Base-by-base conservation (phyloP, 2,797 vertebrate genomes). In the Esox masquinongy region DNA sequence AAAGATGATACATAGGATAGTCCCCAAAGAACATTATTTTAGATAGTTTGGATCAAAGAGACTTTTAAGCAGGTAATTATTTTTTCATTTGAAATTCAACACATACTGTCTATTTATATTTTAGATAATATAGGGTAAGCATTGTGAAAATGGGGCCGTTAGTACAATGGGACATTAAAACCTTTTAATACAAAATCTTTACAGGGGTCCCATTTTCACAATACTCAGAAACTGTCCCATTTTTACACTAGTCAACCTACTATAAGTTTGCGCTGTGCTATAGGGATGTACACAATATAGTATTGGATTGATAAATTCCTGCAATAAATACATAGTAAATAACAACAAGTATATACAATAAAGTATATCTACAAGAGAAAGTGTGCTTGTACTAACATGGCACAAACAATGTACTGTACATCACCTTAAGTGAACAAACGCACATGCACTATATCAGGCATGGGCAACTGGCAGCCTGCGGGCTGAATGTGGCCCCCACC, bases 401-500 rank as follows among this genome's bases (percentile, higher is more conserved):
- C 47, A 70, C 15, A 70, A 50, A 17, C 16, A 29, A 6, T 70
- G 24, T 70, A 51, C 49, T 70, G 24, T 70, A 51, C 49, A 47
- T 50, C 31, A 29, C 24, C 2, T 29, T 70, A 68, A 68, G 34
- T n/a, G 34, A 22, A 1, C 17, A 1, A 5, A 49, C 15, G 12
- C 47, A 70, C 68, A 70, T n/a, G n/a, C n/a, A n/a, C n/a, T n/a
- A n/a, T n/a, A n/a, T n/a, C n/a, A n/a, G n/a, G n/a, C n/a, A n/a
- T n/a, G n/a, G n/a, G n/a, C n/a, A n/a, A n/a, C n/a, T n/a, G n/a
- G n/a, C n/a, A n/a, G n/a, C n/a, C n/a, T n/a, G n/a, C n/a, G n/a
- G n/a, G n/a, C n/a, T n/a, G n/a, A n/a, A n/a, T 31, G 29, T 31
- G 29, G 1, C 29, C 29, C 29, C 29, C 29, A 31, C 29, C 29